Evolutionary conservation across 2,113 vertebrate genomes (phyloP).

Genomic region (Hipposideros armiger): DNA sequence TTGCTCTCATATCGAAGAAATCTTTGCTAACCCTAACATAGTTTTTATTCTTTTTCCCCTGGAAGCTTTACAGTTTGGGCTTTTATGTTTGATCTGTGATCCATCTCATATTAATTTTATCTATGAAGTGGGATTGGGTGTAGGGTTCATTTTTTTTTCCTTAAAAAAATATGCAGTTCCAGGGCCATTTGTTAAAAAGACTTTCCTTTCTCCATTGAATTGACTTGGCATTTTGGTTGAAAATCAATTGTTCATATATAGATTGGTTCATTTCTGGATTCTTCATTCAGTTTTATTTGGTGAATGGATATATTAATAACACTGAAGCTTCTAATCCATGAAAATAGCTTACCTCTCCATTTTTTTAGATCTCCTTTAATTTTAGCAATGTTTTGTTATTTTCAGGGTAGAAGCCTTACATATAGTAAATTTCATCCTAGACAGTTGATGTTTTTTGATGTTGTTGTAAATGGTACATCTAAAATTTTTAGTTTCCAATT

Average conservation of each 20-base stretch:
- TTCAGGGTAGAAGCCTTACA: background rate
- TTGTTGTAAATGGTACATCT: background rate
- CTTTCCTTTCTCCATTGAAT: background rate
- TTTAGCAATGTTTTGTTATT: background rate
- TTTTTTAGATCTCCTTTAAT: background rate
- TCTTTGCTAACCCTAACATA: background rate
- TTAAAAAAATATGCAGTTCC: background rate
- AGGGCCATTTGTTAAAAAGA: background rate
- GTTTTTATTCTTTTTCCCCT: background rate
- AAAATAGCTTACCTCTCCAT: background rate
- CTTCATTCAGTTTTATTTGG: background rate
- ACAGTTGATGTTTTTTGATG: background rate
- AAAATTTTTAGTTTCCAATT: background rate
- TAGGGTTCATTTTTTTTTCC: background rate
- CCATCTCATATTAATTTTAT: slow-evolving; percentile 43
- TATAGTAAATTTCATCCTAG: background rate
- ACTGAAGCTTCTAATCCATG: background rate
- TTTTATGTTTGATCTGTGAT: slow-evolving; percentile 21
- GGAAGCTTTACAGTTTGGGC: background rate
- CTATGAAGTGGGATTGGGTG: background rate
- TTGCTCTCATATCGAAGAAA: background rate
- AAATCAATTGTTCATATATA: background rate
- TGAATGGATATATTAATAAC: background rate
- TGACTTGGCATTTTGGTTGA: background rate
- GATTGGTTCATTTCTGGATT: background rate